These are phyloP conservation scores for Noctua janthina DNA, from an alignment of 2,888 invertebrate species.

Conservation along the genomic window DNA sequence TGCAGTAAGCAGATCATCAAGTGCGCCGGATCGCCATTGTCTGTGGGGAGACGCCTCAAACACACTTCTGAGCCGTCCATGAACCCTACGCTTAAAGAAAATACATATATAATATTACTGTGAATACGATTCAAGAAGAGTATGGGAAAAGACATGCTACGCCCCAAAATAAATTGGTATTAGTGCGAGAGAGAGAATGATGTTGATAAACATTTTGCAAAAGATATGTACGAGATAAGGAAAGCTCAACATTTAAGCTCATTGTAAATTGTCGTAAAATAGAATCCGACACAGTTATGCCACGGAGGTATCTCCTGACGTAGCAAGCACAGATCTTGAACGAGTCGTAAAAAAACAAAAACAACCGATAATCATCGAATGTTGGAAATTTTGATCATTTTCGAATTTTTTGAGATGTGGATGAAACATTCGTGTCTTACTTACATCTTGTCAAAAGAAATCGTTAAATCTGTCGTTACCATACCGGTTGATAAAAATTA, in stretches of 20 bases:
- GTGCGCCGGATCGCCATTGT: too few species aligned
- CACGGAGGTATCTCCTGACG: not conserved
- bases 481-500: not conserved
- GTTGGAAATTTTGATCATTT: not conserved
- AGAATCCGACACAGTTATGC: not conserved
- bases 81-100: too few species aligned
- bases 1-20: too few species aligned
- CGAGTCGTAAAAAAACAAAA: not conserved
- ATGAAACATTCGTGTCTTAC: not conserved
- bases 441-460: not conserved
- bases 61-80: too few species aligned
- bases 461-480: not conserved
- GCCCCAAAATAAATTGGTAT: too few species aligned
- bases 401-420: not conserved
- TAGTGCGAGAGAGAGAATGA: too few species aligned
- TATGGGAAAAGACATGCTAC: not conserved
- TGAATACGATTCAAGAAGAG: not conserved
- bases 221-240: not conserved
- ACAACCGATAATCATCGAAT: not conserved
- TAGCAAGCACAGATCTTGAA: not conserved
- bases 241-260: too few species aligned
- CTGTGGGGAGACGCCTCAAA: too few species aligned
- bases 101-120: too few species aligned
- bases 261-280: not conserved
- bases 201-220: not conserved